Evolutionary conservation across 2,113 vertebrate species (phyloP), one percentile per base, ranked within the genome.

Genomic region (Nothobranchius furzeri): DNA sequence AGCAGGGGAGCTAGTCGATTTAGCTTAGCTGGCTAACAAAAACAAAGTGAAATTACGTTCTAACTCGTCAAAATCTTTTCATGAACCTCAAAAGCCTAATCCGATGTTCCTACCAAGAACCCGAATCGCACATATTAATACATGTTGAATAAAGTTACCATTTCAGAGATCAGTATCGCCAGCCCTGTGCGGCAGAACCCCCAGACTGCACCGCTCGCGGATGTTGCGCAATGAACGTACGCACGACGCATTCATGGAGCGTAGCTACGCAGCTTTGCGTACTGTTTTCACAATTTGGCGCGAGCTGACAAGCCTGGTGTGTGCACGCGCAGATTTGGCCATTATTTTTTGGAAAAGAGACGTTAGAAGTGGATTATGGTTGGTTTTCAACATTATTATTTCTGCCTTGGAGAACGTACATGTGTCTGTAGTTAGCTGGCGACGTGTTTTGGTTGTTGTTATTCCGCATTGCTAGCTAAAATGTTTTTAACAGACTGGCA

Each of bases 141-240:
- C 46, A 24, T 6, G 9, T 56, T 20, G 64, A 48, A 73, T 43
- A 36, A 65, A 81, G 67, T 90, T 87, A 92, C 91, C 89, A 92
- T 91, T 78, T 89, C 83, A 82, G 81, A 80, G 64, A 81, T 90
- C 70, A 83, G 87, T 79, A 73, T 69, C 74, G 85, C 89, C 89
- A 87, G 83, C 84, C 69, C 78, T 75, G 67, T 84, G 76, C 67
- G 79, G 82, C 87, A 81, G 51, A 82, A 72, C 62, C 89, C n/a
- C 86, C 89, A 87, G 78, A 92, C 83, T 90, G 90, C 91, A 86
- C 85, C 52, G 77, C 76, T 63, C 63, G 57, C 83, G 82, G 63
- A 87, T 53, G 61, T 86, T 80, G 76, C 86, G 85, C 60, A 87
- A 76, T 17, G 24, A 13, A 49, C 45, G 59, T 17, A 3, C 11